These are phyloP conservation scores for Plebejus argus DNA, from an alignment of 2,888 invertebrate genomes.

Conservation along the genomic window DNA sequence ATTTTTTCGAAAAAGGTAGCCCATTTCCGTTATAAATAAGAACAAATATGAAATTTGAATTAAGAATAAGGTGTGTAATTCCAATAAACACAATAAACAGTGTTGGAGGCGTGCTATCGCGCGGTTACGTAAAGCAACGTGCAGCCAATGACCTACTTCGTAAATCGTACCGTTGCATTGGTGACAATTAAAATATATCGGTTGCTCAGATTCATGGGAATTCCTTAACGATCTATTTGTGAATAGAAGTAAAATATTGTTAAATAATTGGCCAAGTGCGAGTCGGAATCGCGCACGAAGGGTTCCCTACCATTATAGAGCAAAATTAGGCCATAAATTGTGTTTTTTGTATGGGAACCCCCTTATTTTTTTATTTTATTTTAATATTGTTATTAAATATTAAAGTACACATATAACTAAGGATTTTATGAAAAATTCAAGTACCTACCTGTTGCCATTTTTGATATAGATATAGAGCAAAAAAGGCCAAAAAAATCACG, in stretches of 20 bases:
- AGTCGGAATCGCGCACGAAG: too few relatives aligned
- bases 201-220: constrained; percentile 40
- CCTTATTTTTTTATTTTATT: too few relatives aligned
- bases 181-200: constrained; percentile 57
- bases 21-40: background rate
- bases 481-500: too few relatives aligned
- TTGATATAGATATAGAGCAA: too few relatives aligned
- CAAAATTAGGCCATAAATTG: too few relatives aligned
- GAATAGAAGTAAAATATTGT: background rate
- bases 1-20: background rate
- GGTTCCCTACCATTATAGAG: too few relatives aligned
- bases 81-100: constrained; percentile 3
- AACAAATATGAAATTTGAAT: background rate
- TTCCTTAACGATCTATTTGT: constrained; percentile 6
- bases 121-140: constrained; percentile 69
- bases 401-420: too few relatives aligned
- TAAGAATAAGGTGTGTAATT: background rate
- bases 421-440: too few relatives aligned
- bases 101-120: constrained; percentile 4
- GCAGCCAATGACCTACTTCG: constrained; percentile 76
- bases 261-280: too few relatives aligned
- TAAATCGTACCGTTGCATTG: constrained; percentile 55
- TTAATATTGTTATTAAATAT: too few relatives aligned
- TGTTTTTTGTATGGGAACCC: too few relatives aligned
- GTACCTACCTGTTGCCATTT: too few relatives aligned